These are phyloP conservation scores for Lasioglossum calceatum DNA, from an alignment of 2,888 invertebrate genomes.

Conservation along the genomic window DNA sequence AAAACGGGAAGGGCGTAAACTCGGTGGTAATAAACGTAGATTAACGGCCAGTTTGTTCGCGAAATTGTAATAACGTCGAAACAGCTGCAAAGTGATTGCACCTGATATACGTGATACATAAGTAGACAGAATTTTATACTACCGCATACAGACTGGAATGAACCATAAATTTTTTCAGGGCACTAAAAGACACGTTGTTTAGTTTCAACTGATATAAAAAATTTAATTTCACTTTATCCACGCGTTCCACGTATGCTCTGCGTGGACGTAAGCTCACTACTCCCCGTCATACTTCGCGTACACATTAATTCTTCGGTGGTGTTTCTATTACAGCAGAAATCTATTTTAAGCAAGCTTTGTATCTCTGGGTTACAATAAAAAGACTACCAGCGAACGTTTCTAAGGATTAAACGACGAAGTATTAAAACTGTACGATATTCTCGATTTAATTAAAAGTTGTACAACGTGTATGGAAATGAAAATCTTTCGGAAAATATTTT, in stretches of 20 bases:
- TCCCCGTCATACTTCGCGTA: neutral
- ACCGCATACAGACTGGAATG: neutral
- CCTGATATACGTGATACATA: conserved; percentile 1
- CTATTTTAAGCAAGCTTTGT: neutral
- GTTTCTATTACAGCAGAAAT: neutral
- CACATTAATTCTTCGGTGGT: neutral
- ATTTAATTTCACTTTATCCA: neutral
- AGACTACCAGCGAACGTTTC: neutral
- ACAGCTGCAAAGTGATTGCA: conserved; percentile 35
- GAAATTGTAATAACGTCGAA: conserved; percentile 22
- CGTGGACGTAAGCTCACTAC: neutral
- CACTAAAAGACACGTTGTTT: neutral
- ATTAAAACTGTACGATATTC: neutral
- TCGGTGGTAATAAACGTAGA: conserved; percentile 37
- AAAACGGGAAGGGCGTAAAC: conserved; percentile 34
- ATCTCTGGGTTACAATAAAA: neutral
- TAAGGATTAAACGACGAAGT: neutral
- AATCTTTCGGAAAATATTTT: neutral
- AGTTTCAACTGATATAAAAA: neutral
- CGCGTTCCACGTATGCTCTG: no score
- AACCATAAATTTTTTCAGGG: neutral
- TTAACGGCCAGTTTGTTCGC: conserved; percentile 50
- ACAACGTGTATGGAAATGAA: neutral
- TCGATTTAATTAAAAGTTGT: neutral
- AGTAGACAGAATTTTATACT: neutral